These are phyloP conservation scores for Macaria notata DNA, from an alignment of 2,888 invertebrate species.

Conservation along the genomic window DNA sequence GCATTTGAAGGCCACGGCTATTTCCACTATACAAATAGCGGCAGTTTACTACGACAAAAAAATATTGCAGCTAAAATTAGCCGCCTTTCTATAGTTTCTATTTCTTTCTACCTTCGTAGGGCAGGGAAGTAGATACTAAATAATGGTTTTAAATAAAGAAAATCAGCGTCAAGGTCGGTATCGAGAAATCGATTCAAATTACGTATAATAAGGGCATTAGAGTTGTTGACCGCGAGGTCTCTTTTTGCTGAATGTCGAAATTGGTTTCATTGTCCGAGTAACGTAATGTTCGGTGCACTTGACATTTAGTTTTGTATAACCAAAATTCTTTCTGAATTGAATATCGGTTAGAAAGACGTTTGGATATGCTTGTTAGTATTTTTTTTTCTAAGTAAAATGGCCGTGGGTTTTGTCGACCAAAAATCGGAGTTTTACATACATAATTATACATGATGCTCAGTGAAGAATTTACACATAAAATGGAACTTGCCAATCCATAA, in stretches of 20 bases:
- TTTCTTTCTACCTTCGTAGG: constrained; percentile 13
- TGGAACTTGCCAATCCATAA: too few species aligned
- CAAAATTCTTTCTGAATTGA: constrained; percentile 4
- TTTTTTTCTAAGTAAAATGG: too few species aligned
- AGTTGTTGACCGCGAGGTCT: constrained; percentile 60
- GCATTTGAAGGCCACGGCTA: constrained; percentile 17
- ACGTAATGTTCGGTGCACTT: constrained; percentile 42
- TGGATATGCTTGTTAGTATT: too few species aligned
- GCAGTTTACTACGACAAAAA: constrained; percentile 10
- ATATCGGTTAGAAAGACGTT: not conserved
- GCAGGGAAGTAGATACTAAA: constrained; percentile 21
- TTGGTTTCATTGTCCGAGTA: constrained; percentile 40
- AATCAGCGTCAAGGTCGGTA: constrained; percentile 49
- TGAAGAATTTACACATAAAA: too few species aligned
- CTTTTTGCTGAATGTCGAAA: constrained; percentile 67
- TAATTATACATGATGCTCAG: too few species aligned
- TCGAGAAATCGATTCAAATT: constrained; percentile 64
- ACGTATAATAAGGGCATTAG: constrained; percentile 64
- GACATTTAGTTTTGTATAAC: constrained; percentile 13
- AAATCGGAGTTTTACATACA: too few species aligned
- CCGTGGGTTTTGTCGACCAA: too few species aligned
- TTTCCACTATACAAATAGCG: constrained; percentile 17
- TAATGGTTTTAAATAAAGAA: constrained; percentile 29
- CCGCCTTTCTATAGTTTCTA: constrained; percentile 19
- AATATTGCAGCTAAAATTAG: constrained; percentile 5